Conservation (phyloP, 1,140 invertebrate species). For the Thrips palmi region DNA sequence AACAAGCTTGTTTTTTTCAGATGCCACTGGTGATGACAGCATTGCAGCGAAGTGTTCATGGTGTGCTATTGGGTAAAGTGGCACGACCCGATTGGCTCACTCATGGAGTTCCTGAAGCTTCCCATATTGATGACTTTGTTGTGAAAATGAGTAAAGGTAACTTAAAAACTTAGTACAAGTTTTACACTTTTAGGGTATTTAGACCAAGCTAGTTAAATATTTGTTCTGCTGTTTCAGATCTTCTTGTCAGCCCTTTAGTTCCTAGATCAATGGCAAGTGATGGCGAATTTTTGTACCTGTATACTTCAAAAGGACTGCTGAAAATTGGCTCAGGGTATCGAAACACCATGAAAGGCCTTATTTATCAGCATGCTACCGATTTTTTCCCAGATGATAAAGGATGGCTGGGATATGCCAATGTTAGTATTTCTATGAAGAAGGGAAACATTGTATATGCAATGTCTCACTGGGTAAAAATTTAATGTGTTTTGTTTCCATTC, state of each 20-base stretch:
- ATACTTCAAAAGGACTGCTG: constrained; percentile 54
- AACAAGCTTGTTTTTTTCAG: constrained; percentile 26
- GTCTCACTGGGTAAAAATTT: too few species aligned
- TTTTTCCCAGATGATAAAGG: constrained; percentile 53
- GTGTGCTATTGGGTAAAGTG: constrained; percentile 66
- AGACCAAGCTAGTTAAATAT: neutral
- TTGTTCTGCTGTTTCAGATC: constrained; percentile 13
- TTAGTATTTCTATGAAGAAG: constrained; percentile 31
- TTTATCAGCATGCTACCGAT: constrained; percentile 62
- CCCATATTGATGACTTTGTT: constrained; percentile 52
- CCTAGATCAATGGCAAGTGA: constrained; percentile 59
- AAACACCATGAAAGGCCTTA: constrained; percentile 70
- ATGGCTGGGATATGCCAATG: constrained; percentile 71
- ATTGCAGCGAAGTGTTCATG: constrained; percentile 77
- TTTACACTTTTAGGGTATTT: neutral
- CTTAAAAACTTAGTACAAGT: neutral
- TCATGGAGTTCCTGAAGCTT: constrained; percentile 63
- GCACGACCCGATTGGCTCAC: constrained; percentile 72
- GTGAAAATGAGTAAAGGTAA: constrained; percentile 30
- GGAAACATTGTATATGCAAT: too few species aligned
- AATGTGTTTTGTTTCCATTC: too few species aligned
- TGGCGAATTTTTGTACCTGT: constrained; percentile 73
- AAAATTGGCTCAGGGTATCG: constrained; percentile 89
- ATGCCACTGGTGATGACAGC: constrained; percentile 70
- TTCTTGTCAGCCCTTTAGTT: constrained; percentile 17